These are phyloP conservation scores for Gymnopithys bicolor DNA, from an alignment of 2,797 vertebrate species.

Conservation along the genomic window DNA sequence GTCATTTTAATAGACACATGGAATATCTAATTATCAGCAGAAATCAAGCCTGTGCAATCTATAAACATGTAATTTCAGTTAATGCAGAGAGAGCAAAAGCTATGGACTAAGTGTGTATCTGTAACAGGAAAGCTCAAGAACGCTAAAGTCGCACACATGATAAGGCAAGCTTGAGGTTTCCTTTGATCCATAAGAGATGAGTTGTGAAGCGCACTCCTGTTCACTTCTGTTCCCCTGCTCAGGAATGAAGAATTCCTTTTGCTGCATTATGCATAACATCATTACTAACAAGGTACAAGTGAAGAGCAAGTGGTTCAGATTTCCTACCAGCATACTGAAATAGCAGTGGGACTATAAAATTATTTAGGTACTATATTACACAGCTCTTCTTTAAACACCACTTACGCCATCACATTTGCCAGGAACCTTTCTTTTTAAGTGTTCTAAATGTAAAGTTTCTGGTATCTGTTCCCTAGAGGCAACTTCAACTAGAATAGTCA, in stretches of 20 bases:
- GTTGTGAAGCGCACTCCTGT: conserved; percentile 53
- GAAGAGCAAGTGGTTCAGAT: conserved; percentile 63
- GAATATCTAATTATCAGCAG: not conserved
- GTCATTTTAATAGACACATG: not conserved
- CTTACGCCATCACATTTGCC: conserved; percentile 50
- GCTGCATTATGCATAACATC: conserved; percentile 79
- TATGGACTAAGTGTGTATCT: conserved; percentile 27
- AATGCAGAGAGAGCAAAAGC: conserved; percentile 27
- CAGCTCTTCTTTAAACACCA: conserved; percentile 62
- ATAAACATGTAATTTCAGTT: not conserved
- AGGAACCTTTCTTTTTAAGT: conserved; percentile 61
- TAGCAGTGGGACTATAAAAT: conserved; percentile 53
- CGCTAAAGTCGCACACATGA: conserved; percentile 17
- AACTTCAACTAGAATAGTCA: conserved; percentile 56
- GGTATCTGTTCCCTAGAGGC: conserved; percentile 68
- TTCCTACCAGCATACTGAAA: conserved; percentile 66
- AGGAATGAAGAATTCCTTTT: conserved; percentile 74
- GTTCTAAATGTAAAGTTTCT: conserved; percentile 65
- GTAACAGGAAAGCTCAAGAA: conserved; percentile 39
- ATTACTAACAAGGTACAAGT: conserved; percentile 71
- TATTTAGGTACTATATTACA: conserved; percentile 67
- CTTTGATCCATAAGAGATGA: conserved; percentile 75
- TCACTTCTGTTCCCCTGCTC: conserved; percentile 61
- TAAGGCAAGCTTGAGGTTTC: conserved; percentile 44
- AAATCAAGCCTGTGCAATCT: not conserved